These are phyloP conservation scores for Champsocephalus esox DNA, from an alignment of 2,797 vertebrate genomes.

Conservation along the genomic window DNA sequence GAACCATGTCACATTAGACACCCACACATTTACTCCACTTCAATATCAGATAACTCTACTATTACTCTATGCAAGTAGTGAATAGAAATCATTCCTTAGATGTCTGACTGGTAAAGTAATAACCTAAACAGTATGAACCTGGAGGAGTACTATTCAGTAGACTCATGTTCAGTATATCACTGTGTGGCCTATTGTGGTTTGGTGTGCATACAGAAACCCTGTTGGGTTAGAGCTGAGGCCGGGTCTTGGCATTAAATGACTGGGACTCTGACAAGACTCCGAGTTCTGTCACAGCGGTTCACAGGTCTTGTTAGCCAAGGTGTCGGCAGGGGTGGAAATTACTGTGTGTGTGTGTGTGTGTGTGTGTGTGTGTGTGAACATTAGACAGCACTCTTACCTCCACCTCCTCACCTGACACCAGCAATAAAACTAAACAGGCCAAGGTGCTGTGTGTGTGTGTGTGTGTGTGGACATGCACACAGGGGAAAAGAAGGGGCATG, in stretches of 20 bases:
- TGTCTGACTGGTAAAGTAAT: constrained; percentile 1
- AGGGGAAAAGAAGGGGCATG: constrained; percentile 59
- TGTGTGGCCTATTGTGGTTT: constrained; percentile 54
- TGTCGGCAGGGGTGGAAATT: constrained; percentile 80
- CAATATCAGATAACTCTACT: constrained; percentile 5
- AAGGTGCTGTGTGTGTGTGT: constrained; percentile 58
- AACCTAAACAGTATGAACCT: constrained; percentile 36
- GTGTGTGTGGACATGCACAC: constrained; percentile 52
- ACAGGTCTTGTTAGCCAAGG: constrained; percentile 83
- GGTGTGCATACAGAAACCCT: constrained; percentile 71
- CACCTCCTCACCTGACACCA: constrained; percentile 86
- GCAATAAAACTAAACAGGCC: constrained; percentile 89
- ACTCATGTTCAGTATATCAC: constrained; percentile 51
- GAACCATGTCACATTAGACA: neutral
- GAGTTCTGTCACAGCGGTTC: constrained; percentile 82
- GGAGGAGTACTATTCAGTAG: constrained; percentile 36
- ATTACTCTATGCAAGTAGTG: neutral
- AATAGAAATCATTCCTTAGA: neutral
- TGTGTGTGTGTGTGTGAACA: constrained; percentile 66
- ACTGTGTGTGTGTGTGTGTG: constrained; percentile 70
- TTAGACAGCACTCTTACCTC: constrained; percentile 84
- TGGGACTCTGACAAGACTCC: constrained; percentile 80
- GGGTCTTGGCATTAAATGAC: constrained; percentile 80
- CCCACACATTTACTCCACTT: neutral
- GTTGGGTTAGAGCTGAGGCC: constrained; percentile 66